Evolutionary conservation across 2,888 invertebrate genomes (phyloP), one percentile per base, ranked within the genome.

Genomic region (Phaonia tiefii): DNA sequence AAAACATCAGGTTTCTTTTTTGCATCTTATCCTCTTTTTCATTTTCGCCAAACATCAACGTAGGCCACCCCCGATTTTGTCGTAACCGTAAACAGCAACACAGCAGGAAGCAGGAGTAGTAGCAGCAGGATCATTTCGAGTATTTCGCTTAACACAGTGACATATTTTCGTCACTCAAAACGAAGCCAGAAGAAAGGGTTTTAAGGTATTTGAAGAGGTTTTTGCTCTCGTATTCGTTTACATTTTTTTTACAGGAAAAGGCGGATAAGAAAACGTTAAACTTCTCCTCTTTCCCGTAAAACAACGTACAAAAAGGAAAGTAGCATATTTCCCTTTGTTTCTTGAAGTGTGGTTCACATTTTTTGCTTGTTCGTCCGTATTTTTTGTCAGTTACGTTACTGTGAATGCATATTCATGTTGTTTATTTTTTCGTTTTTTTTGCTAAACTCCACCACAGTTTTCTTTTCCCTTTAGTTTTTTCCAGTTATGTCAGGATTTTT

Each of bases 91-190:
- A 77, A 22, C 58, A n/a, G 10, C 44, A n/a, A 8, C 44, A 60
- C 72, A 72, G 58, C 56, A 49, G 49, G 7, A 13, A 44, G 8
- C 31, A 44, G 25, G 13, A 54, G 13, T 13, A 37, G 49, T n/a
- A 11, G 10, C 44, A 44, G 44, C 44, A 11, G 2, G 20, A 46
- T 20, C 44, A 46, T 15, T n/a, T 1, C 39, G 63, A 39, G 15
- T 63, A 22, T 63, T 63, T 63, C 63, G 37, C 63, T 63, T 63
- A 63, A 63, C 63, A 63, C 63, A 63, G 63, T 63, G 63, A 63
- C 63, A 63, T 63, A 63, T 63, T 63, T 63, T 63, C 39, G 63
- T 63, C 20, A 63, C 42, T 17, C 63, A 42, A 63, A 31, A 63
- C 42, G 11, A 8, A 39, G 22, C 11, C 42, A 39, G 31, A 42